phyloP scores from a whole-genome alignment of 2,113 vertebrate species.

The Mustela nigripes region DNA sequence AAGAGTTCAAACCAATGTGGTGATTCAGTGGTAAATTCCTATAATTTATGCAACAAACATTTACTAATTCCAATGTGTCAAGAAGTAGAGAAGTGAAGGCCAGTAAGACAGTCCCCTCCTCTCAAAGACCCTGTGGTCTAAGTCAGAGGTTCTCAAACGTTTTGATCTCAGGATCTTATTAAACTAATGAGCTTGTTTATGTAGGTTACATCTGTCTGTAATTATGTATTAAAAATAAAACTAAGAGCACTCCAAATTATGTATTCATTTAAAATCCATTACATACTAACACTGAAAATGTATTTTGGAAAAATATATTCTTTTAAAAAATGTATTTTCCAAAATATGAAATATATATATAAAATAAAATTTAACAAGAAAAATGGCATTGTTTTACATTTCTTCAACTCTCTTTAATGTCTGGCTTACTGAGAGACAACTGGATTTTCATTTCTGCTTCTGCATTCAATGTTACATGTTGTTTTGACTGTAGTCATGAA shows the following conservation, averaged over 20 bases:
- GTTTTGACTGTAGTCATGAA: not conserved
- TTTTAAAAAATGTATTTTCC: not conserved
- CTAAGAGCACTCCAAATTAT: not conserved
- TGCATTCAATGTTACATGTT: not conserved
- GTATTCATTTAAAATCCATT: not conserved
- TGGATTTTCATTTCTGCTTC: not conserved
- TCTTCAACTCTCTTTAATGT: not conserved
- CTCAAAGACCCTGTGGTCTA: not conserved
- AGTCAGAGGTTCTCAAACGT: not conserved
- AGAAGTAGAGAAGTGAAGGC: not conserved
- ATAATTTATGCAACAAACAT: not conserved
- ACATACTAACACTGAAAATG: not conserved
- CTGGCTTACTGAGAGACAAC: not conserved
- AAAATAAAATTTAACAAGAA: not conserved
- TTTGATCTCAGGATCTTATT: not conserved
- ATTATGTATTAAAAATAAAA: not conserved
- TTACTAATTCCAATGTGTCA: not conserved
- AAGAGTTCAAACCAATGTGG: not conserved
- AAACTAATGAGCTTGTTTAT: slow-evolving; percentile 23
- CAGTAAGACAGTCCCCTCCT: not conserved
- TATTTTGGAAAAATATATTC: not conserved
- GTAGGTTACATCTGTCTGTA: not conserved
- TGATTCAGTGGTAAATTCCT: not conserved
- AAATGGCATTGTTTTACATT: not conserved
- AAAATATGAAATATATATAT: not conserved